Evolutionary conservation across 2,888 invertebrate species (phyloP), one percentile per base, ranked within the genome.

Genomic region (Zootermopsis nevadensis): DNA sequence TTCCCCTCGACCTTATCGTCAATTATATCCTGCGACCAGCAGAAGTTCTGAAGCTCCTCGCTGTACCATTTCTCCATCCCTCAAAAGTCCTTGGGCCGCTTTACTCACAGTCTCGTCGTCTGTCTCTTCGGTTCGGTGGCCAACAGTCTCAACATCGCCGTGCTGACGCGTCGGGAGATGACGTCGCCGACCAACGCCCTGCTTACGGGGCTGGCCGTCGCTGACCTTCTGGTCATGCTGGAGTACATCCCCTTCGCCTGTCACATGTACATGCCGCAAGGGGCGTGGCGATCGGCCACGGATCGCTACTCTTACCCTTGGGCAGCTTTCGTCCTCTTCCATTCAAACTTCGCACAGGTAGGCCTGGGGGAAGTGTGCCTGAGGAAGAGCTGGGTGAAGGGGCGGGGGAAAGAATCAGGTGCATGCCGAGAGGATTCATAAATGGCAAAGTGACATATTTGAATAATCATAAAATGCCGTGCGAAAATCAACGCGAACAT

Each of bases 161-260:
- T 98, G 0, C 91, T 98, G 85, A 96, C 97, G 22, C 92, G 96
- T 80, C 94, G 95, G 84, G 95, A 96, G 88, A 92, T 97, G 91
- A 92, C 93, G 82, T 95, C 97, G 0, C 96, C 97, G 1, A 97
- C 97, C 86, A 98, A 98, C 89, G 91, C 95, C 69, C 95, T 98
- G 82, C 91, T 98, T 77, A 96, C 96, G 85, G 94, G 95, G 89
- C 89, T 98, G 81, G 97, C 98, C 0, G 95, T 96, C 0, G 95
- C 97, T 1, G 98, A 98, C 89, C 94, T 97, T 89, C 92, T 97
- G 86, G 95, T 98, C 42, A 98, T 98, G 94, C 89, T 97, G 88
- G 97, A 97, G 87, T 96, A 96, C 88, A 93, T 96, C 85, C 95
- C 95, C 6, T 95, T 94, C 88, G 93, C 94, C 7, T 91, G 93